Conservation (phyloP, 2,113 vertebrate genomes). For the Misgurnus anguillicaudatus region DNA sequence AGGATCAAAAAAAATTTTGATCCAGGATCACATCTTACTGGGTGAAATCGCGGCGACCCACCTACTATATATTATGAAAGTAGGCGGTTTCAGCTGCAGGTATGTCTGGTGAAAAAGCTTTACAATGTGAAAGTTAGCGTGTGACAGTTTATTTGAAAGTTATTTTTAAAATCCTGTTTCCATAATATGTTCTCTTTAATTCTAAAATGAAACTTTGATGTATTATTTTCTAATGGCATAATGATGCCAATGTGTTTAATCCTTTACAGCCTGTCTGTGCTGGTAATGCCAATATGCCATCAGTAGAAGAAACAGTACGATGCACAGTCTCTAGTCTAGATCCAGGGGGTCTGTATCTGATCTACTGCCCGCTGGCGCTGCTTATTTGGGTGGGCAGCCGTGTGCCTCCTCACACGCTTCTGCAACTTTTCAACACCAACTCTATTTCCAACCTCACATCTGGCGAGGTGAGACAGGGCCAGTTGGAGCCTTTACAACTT, state of each 20-base stretch:
- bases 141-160: too few species aligned
- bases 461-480: slow-evolving; percentile 68
- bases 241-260: neutral
- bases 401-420: slow-evolving; percentile 61
- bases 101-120: too few species aligned
- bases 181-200: neutral
- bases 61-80: too few species aligned
- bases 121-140: too few species aligned
- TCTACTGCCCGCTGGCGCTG: slow-evolving; percentile 67
- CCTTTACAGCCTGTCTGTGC: slow-evolving; percentile 52
- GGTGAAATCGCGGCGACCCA: too few species aligned
- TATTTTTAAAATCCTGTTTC: neutral
- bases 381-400: slow-evolving; percentile 75
- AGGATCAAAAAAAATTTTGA: too few species aligned
- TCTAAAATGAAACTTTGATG: slow-evolving; percentile 1
- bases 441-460: slow-evolving; percentile 72
- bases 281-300: neutral
- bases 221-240: neutral
- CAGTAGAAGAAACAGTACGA: slow-evolving; percentile 58
- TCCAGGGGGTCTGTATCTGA: slow-evolving; percentile 66
- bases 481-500: neutral
- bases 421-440: slow-evolving; percentile 68
- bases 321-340: slow-evolving; percentile 68
- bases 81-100: too few species aligned
- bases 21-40: too few species aligned